phyloP scores from a whole-genome alignment of 2,797 vertebrate genomes.

The Sebastes goodei region DNA sequence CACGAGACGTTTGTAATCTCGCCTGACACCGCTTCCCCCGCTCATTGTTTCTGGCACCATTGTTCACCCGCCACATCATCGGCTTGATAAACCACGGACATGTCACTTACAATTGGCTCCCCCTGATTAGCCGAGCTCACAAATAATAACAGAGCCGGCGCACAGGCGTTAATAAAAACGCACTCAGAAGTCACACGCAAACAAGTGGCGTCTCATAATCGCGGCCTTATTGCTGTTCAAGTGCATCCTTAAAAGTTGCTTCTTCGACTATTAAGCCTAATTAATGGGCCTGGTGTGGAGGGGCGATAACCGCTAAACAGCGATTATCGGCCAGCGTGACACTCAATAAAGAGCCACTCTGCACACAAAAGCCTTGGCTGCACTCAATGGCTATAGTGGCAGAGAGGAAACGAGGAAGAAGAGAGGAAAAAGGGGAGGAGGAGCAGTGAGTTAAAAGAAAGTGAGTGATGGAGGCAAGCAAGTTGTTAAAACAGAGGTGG shows the following conservation, averaged over 20 bases:
- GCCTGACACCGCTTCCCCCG: slow-evolving; percentile 58
- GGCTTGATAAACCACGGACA: slow-evolving; percentile 78
- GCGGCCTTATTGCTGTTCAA: slow-evolving; percentile 51
- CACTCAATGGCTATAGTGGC: slow-evolving; percentile 19
- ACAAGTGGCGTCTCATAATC: slow-evolving; percentile 69
- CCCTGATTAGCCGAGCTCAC: slow-evolving; percentile 64
- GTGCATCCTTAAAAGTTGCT: slow-evolving; percentile 76
- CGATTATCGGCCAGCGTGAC: slow-evolving; percentile 73
- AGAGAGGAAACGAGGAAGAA: slow-evolving; percentile 5
- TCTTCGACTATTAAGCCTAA: slow-evolving; percentile 81
- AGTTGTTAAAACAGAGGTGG: slow-evolving; percentile 58
- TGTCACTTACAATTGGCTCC: slow-evolving; percentile 73
- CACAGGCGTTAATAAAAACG: slow-evolving; percentile 37
- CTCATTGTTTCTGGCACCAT: slow-evolving; percentile 72
- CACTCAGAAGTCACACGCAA: slow-evolving; percentile 38
- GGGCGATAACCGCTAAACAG: slow-evolving; percentile 76
- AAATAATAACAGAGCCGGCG: slow-evolving; percentile 22
- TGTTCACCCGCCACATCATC: slow-evolving; percentile 76
- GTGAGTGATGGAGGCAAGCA: slow-evolving; percentile 46
- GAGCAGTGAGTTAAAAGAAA: slow-evolving; percentile 45
- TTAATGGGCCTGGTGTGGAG: slow-evolving; percentile 80
- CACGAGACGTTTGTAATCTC: slow-evolving; percentile 72
- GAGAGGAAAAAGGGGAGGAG: neutral
- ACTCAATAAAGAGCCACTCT: slow-evolving; percentile 74
- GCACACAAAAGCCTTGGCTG: slow-evolving; percentile 63